These are phyloP conservation scores for Rhyacophila evoluta DNA, from an alignment of 2,888 invertebrate genomes.

Conservation along the genomic window DNA sequence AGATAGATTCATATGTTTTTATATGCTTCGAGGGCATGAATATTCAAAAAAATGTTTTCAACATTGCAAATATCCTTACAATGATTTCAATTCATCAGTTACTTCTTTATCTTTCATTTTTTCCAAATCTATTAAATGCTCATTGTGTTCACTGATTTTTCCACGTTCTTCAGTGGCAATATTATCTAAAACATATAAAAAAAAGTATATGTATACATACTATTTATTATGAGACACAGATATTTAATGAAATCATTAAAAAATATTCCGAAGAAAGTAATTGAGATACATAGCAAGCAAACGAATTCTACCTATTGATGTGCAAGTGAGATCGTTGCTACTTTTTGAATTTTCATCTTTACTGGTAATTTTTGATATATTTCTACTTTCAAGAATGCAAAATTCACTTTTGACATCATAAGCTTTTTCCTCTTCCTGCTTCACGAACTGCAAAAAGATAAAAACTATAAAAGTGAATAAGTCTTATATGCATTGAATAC, in stretches of 20 bases:
- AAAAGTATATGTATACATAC: not conserved
- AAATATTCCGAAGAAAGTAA: not conserved
- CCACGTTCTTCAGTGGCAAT: not conserved
- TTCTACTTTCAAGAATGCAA: conserved; percentile 26
- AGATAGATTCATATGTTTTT: no score
- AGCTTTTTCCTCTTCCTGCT: conserved; percentile 36
- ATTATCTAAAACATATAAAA: not conserved
- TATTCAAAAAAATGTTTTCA: no score
- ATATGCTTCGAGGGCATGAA: no score
- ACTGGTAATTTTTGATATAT: conserved; percentile 3
- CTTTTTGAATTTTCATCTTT: conserved; percentile 17
- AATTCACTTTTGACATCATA: conserved; percentile 26
- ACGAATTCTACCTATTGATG: not conserved
- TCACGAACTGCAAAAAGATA: conserved; percentile 29
- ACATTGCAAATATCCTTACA: not conserved
- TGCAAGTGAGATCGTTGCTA: not conserved
- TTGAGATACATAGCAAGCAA: not conserved
- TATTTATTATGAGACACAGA: no score
- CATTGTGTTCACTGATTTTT: not conserved
- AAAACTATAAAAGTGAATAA: no score
- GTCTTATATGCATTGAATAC: no score
- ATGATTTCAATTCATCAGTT: not conserved
- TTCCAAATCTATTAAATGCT: conserved; percentile 15
- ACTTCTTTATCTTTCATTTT: conserved; percentile 1
- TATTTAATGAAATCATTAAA: no score